Evolutionary conservation across 2,113 vertebrate species (phyloP).

Genomic region (Eptesicus fuscus): DNA sequence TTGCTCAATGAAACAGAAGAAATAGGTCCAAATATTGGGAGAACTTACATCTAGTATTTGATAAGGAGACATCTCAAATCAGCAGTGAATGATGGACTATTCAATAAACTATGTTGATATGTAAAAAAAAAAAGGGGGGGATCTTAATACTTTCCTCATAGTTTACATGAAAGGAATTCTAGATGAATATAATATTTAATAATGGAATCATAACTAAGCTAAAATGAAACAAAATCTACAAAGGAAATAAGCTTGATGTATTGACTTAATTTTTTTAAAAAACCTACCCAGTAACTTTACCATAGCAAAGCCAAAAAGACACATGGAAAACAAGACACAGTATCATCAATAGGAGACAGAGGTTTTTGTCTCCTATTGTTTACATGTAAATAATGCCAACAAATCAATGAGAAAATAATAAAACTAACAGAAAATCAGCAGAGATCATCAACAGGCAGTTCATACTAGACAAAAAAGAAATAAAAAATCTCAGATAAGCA

Average conservation of each 20-base stretch:
- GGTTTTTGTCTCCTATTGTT: too few species aligned
- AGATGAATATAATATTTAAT: not conserved
- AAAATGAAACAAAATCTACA: not conserved
- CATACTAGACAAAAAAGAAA: not conserved
- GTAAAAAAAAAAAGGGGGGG: not conserved
- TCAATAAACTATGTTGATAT: not conserved
- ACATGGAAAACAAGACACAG: not conserved
- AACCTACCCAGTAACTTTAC: not conserved
- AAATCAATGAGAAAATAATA: conserved; percentile 17
- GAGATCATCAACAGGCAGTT: not conserved
- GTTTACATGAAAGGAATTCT: not conserved
- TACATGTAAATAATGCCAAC: not conserved
- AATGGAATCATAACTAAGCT: not conserved
- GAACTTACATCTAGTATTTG: not conserved
- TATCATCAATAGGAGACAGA: not conserved
- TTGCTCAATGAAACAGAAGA: not conserved
- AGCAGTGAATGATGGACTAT: not conserved
- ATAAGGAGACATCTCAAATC: conserved; percentile 20
- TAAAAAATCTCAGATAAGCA: not conserved
- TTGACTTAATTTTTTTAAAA: not conserved
- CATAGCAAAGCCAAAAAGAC: not conserved
- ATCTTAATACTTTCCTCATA: not conserved
- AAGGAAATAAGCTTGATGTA: not conserved
- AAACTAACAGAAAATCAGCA: not conserved
- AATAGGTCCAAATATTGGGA: not conserved